A percentile compares a stretch with the other conserved stretches of the same genome.
These are phyloP conservation scores for Ammodytes dubius DNA, from an alignment of 2,113 vertebrate species.

Conservation along the genomic window DNA sequence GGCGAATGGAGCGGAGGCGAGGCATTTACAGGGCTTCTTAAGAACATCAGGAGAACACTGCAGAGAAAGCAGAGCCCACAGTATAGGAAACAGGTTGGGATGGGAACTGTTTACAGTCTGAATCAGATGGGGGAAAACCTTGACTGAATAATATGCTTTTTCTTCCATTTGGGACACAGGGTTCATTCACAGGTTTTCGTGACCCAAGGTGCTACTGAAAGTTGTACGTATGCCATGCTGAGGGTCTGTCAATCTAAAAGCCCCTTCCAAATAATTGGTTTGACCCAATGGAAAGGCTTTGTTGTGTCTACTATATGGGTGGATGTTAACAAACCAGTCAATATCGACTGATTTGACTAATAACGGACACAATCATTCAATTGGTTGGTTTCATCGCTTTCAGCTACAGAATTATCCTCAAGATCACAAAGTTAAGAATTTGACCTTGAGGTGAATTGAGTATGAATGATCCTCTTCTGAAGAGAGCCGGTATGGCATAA, in stretches of 20 bases:
- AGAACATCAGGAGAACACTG: constrained; percentile 18
- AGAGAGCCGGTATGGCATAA: too few species aligned
- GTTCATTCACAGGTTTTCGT: background rate
- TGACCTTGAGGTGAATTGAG: background rate
- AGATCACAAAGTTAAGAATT: background rate
- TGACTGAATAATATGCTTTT: background rate
- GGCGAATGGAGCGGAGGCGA: constrained; percentile 13
- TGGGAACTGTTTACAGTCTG: background rate
- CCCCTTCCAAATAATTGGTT: background rate
- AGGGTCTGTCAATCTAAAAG: background rate
- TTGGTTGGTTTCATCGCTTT: background rate
- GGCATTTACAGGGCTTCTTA: constrained; percentile 33
- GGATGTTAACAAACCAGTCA: too few species aligned
- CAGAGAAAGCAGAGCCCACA: background rate
- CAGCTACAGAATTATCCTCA: background rate
- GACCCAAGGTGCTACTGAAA: background rate
- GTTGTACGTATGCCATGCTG: background rate
- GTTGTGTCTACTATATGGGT: background rate
- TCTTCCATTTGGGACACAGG: background rate
- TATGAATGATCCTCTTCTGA: too few species aligned
- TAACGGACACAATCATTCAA: too few species aligned
- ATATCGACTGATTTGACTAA: too few species aligned
- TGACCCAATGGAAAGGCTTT: too few species aligned
- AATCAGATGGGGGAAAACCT: background rate
- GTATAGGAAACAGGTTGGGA: background rate